A percentile compares a stretch with the other conserved stretches of the same genome.
Conservation (phyloP, 2,888 invertebrate genomes). For the Iphiclides podalirius region DNA sequence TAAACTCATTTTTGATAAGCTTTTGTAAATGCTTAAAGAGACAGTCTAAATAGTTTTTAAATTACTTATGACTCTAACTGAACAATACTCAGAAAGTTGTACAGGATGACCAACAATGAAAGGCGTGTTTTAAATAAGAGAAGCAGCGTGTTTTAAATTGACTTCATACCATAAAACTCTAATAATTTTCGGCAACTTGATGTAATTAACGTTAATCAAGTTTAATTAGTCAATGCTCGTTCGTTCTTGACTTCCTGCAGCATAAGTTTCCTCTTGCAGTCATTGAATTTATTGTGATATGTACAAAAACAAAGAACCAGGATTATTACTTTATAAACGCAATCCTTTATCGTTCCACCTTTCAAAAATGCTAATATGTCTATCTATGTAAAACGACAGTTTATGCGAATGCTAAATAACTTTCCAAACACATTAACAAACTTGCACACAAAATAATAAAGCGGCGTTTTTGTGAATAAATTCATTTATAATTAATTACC, state of each 20-base stretch:
- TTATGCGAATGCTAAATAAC: conserved; percentile 22
- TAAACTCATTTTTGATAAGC: too few species aligned
- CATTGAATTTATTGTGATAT: too few species aligned
- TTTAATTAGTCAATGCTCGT: not conserved
- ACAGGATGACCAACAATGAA: too few species aligned
- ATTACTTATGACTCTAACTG: too few species aligned
- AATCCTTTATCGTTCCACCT: not conserved
- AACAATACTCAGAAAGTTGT: too few species aligned
- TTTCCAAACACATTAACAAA: conserved; percentile 17
- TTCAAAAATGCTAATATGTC: conserved; percentile 12
- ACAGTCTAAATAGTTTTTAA: too few species aligned
- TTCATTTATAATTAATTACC: conserved; percentile 16
- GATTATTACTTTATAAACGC: not conserved
- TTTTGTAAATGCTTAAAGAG: too few species aligned
- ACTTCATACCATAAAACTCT: too few species aligned
- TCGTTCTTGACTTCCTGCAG: not conserved
- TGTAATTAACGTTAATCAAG: not conserved
- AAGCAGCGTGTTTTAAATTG: not conserved
- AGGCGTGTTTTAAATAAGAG: not conserved
- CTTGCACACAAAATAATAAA: conserved; percentile 8
- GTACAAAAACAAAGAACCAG: too few species aligned
- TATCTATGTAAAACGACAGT: not conserved
- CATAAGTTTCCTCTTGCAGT: too few species aligned
- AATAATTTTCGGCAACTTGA: not conserved
- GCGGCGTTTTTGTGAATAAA: conserved; percentile 7